Evolutionary conservation across 2,797 vertebrate genomes (phyloP).

Genomic region (Coreius guichenoti): DNA sequence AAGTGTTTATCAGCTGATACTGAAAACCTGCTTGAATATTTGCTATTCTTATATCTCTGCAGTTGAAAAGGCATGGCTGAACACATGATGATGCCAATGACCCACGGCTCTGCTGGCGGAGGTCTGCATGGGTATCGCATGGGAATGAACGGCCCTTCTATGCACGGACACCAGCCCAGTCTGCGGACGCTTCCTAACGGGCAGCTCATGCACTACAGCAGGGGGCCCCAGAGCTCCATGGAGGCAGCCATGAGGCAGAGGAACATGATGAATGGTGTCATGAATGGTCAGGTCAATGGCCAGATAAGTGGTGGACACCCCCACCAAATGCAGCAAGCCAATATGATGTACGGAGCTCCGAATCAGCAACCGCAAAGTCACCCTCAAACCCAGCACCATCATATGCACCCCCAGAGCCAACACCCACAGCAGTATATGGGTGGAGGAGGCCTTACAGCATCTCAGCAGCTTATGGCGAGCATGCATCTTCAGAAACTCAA

Average conservation of each 20-base stretch:
- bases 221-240: slow-evolving; percentile 76
- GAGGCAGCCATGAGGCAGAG: slow-evolving; percentile 83
- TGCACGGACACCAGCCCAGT: slow-evolving; percentile 78
- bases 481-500: slow-evolving; percentile 95
- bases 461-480: slow-evolving; percentile 89
- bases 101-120: slow-evolving; percentile 71
- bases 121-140: slow-evolving; percentile 84
- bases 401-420: slow-evolving; percentile 74
- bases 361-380: slow-evolving; percentile 67
- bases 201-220: slow-evolving; percentile 85
- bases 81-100: slow-evolving; percentile 93
- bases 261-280: slow-evolving; percentile 73
- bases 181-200: slow-evolving; percentile 71
- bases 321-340: slow-evolving; percentile 80
- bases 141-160: slow-evolving; percentile 82
- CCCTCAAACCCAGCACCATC: slow-evolving; percentile 70
- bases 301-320: slow-evolving; percentile 81
- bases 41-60: slow-evolving; percentile 50
- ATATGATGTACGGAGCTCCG: slow-evolving; percentile 83
- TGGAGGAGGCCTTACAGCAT: slow-evolving; percentile 69
- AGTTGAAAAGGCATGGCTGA: slow-evolving; percentile 85
- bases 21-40: background rate
- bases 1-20: slow-evolving; percentile 21
- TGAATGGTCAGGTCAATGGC: slow-evolving; percentile 72
- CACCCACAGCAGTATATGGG: slow-evolving; percentile 79